phyloP scores from a whole-genome alignment of 2,888 invertebrate species.

The Epinotia nisella region DNA sequence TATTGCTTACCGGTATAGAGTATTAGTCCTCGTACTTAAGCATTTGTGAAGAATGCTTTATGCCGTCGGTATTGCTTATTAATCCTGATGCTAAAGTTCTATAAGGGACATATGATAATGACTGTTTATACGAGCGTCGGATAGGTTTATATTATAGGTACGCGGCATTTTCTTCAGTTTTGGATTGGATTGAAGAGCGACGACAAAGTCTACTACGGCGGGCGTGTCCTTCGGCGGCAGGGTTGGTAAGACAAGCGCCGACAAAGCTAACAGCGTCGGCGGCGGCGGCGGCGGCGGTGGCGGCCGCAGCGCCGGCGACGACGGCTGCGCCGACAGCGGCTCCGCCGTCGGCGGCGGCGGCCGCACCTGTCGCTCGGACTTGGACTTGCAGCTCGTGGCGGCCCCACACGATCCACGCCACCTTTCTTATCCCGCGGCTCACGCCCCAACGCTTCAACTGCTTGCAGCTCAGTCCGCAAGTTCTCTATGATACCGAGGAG shows the following conservation, averaged over 20 bases:
- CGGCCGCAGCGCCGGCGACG: background rate
- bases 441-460: background rate
- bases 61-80: background rate
- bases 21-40: background rate
- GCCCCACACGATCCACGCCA: background rate
- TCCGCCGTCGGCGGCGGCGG: background rate
- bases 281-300: conserved; percentile 2
- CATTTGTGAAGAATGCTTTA: too few relatives aligned
- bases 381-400: background rate
- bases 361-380: background rate
- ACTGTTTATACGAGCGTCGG: too few relatives aligned
- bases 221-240: background rate
- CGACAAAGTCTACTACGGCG: too few relatives aligned
- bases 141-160: too few relatives aligned
- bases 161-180: too few relatives aligned
- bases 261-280: background rate
- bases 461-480: conserved; percentile 1
- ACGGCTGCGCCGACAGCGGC: background rate
- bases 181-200: too few relatives aligned
- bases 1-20: background rate
- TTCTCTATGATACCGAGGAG: conserved; percentile 7
- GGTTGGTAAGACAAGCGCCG: background rate
- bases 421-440: background rate
- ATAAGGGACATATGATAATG: background rate
- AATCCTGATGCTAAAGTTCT: background rate